Base-by-base conservation (phyloP, 2,888 invertebrate species). In the Pycnomerus fuliginosus region DNA sequence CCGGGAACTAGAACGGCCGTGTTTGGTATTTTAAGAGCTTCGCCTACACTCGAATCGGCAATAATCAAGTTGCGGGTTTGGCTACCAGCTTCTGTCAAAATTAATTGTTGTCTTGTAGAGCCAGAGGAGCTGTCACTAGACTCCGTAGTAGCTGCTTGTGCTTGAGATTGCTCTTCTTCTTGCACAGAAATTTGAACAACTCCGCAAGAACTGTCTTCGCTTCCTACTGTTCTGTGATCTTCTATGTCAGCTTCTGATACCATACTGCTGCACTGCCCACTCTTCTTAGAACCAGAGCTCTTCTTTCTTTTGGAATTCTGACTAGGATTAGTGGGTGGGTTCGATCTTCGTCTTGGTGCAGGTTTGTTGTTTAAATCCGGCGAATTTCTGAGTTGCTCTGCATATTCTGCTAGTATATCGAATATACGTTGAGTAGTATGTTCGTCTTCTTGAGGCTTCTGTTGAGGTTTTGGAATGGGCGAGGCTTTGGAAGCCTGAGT, bases 301-400 rank as follows among this genome's bases (percentile, higher is more conserved):
- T 83, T 81, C 65, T 85, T 85, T 58, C 85, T 82, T 27, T 86
- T 79, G 49, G 85, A 85, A 27, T 82, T 82, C 11, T 84, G 83
- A 33, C 79, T 80, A 1, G 85, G 82, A 71, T 83, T 84, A 1
- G 84, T 81, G 1, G 86, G 85, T 8, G 83, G 83, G 67, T 87
- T 86, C 0, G 85, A 82, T 38, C 88, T 76, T 55, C 88, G 74
- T 27, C 88, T 76, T 0, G 88, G 88, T 0, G 88, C 88, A 0
- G 88, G 88, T 67, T 87, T 88, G 65, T 88, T 85, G 62, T 87
- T 88, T 27, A 82, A 65, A 69, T 88, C 88, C 0, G 88, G 88
- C 1, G 86, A 87, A 61, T 87, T 88, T 55, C 87, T 77, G 27
- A 88, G 74, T 62, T 88, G 87, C 59, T 88, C 88, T 31, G 86